Percentiles rank a stretch among this genome's conserved stretches.
Conservation (phyloP, 2,888 invertebrate genomes). For the Dorcus parallelipipedus region DNA sequence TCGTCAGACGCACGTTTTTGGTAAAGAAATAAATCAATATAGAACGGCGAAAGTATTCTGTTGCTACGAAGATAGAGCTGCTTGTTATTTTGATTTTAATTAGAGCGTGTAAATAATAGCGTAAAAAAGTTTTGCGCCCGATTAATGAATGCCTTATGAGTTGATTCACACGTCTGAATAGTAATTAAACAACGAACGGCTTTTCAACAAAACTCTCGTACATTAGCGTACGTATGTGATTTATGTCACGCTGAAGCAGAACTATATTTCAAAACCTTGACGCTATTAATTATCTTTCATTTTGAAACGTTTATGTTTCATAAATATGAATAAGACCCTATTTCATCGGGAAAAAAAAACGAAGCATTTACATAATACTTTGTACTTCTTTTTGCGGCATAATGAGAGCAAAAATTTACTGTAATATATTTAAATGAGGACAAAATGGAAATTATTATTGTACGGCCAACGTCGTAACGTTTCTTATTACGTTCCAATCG, state of each 20-base stretch:
- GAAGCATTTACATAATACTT: constrained; percentile 2
- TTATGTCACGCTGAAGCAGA: constrained; percentile 1
- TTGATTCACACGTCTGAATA: too few relatives aligned
- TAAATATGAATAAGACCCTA: constrained; percentile 2
- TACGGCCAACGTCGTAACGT: too few relatives aligned
- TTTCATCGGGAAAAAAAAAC: background rate
- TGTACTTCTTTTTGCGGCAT: background rate
- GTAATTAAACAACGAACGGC: background rate
- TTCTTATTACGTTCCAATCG: too few relatives aligned
- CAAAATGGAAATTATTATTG: too few relatives aligned
- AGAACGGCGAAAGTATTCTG: too few relatives aligned
- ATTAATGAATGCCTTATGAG: too few relatives aligned
- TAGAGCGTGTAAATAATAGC: too few relatives aligned
- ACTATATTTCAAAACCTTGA: constrained; percentile 1
- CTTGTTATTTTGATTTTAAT: too few relatives aligned
- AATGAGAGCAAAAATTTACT: background rate
- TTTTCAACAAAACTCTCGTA: background rate
- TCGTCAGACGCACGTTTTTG: too few relatives aligned
- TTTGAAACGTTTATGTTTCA: constrained; percentile 3
- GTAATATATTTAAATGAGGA: background rate
- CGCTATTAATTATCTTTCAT: constrained; percentile 2
- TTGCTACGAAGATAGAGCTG: too few relatives aligned
- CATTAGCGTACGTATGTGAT: background rate
- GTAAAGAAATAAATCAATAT: too few relatives aligned
- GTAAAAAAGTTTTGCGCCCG: too few relatives aligned